Base-by-base conservation (phyloP, 2,797 vertebrate genomes). In the Sebastes baramenuke region DNA sequence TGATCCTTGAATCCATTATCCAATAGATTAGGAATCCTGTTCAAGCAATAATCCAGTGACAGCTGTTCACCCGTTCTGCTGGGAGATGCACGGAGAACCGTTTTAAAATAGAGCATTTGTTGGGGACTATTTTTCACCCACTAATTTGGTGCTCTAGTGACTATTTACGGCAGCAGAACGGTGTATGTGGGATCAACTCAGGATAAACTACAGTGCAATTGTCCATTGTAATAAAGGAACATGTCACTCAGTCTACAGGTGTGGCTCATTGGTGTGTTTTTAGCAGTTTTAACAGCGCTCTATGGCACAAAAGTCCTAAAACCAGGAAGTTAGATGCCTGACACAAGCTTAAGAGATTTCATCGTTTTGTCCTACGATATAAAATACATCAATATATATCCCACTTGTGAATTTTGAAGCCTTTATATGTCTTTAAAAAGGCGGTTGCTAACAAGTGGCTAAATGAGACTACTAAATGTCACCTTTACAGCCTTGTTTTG, bases 191-290 rank as follows among this genome's bases (percentile, higher is more conserved):
- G 59, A 55, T 38, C 4, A 1, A 59, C 29, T 77, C 25, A 56
- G 32, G 59, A 71, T 81, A 54, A 67, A 72, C 55, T 77, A 34
- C 38, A 27, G 22, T 3, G 42, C 24, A 9, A 25, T 9, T 14
- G 11, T 59, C 12, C 13, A 32, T 20, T 32, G 25, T 24, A 36
- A 52, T 52, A 67, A 67, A 67, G 18, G 10, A 65, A 24, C 34
- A 27, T 22, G 52, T 52, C 29, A 66, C 1, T 22, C n/a, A 20
- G 10, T 46, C 11, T 4, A 11, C 34, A 7, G 1, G 8, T 8
- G 36, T n/a, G 68, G 14, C 46, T 68, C 13, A 8, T 6, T n/a
- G 34, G 5, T 64, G 22, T 16, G 16, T 55, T 64, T 56, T 49
- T 55, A 55, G 22, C 11, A 13, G 36, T 16, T 64, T 75, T 13